Evolutionary conservation across 2,113 vertebrate species (phyloP).

Genomic region (Gavia stellata): DNA sequence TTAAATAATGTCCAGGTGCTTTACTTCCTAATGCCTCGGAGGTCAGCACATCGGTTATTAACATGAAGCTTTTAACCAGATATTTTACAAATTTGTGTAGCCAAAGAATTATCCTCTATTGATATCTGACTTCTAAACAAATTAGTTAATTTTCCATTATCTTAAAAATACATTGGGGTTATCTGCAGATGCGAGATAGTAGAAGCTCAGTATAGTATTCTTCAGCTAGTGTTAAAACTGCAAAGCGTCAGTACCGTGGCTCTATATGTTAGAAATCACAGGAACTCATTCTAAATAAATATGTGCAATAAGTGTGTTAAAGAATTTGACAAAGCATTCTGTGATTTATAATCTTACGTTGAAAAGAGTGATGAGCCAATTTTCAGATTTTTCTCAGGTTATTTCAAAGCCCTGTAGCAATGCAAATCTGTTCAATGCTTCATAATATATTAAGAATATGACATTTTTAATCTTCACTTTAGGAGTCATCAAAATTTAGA

Average conservation of each 20-base stretch:
- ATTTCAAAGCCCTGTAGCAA: slow-evolving; percentile 41
- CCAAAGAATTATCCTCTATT: background rate
- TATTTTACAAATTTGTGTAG: background rate
- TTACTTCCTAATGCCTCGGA: background rate
- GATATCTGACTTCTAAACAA: background rate
- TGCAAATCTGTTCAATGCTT: background rate
- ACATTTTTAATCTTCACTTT: slow-evolving; percentile 46
- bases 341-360: background rate
- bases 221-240: background rate
- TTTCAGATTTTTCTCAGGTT: slow-evolving; percentile 35
- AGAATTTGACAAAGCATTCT: background rate
- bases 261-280: background rate
- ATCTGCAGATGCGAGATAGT: background rate
- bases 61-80: background rate
- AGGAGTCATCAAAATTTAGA: slow-evolving; percentile 23
- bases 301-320: background rate
- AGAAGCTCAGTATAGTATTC: background rate
- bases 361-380: background rate
- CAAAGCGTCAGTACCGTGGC: background rate
- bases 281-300: background rate
- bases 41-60: background rate
- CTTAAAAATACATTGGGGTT: background rate
- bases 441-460: slow-evolving; percentile 19
- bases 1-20: background rate
- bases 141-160: background rate